A percentile compares a stretch with the other conserved stretches of the same genome.
Evolutionary conservation across 64 coral and sea anemone genomes (phyloP).

Genomic region (Trachythela sp.): DNA sequence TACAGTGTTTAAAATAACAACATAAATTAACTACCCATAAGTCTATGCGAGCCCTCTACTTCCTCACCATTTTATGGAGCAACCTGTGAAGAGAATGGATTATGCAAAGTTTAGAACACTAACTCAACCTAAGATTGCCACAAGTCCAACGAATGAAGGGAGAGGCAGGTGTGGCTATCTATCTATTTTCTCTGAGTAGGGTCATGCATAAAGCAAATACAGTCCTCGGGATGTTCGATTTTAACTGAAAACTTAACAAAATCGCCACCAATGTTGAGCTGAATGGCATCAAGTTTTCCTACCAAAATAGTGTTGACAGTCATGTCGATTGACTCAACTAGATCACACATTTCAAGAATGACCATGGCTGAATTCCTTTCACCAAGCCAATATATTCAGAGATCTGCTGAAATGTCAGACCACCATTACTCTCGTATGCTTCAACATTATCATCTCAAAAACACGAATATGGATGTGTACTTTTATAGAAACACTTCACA

Average conservation of each 20-base stretch:
- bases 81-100: no score
- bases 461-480: no score
- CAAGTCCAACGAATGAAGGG: no score
- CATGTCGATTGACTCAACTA: constrained; percentile 30
- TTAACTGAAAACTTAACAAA: constrained; percentile 34
- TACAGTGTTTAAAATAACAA: no score
- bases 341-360: constrained; percentile 31
- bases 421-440: no score
- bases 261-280: constrained; percentile 40
- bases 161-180: not conserved
- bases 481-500: no score
- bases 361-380: constrained; percentile 29
- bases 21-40: not conserved
- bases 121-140: no score
- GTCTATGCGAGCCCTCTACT: not conserved
- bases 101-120: no score
- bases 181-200: not conserved
- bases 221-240: constrained; percentile 33
- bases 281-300: not conserved
- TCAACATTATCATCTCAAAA: no score
- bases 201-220: no score
- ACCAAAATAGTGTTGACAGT: not conserved
- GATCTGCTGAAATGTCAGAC: no score
- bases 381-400: no score
- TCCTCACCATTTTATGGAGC: not conserved